phyloP scores from a whole-genome alignment of 2,797 vertebrate genomes.

The Poeciliopsis turneri region DNA sequence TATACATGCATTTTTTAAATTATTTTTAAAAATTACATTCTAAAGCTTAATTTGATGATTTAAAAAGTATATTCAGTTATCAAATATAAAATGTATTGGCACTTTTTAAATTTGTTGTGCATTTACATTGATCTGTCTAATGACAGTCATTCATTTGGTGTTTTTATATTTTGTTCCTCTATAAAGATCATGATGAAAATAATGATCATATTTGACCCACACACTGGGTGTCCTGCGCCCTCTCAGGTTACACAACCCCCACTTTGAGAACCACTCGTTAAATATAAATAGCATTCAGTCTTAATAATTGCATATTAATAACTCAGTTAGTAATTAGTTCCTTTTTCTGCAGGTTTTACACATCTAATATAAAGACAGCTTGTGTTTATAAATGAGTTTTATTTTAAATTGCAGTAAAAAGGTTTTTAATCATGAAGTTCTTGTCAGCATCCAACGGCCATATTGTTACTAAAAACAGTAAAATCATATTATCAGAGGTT shows the following conservation, averaged over 20 bases:
- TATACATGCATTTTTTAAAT: neutral
- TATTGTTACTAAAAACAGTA: slow-evolving; percentile 17
- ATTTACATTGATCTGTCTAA: too few relatives aligned
- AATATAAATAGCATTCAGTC: too few relatives aligned
- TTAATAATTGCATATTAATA: neutral
- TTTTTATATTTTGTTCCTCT: too few relatives aligned
- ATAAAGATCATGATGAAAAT: too few relatives aligned
- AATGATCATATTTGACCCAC: too few relatives aligned
- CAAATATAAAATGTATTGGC: too few relatives aligned
- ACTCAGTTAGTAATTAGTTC: neutral
- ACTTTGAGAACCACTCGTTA: too few relatives aligned
- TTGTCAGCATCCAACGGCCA: neutral
- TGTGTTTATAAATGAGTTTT: neutral
- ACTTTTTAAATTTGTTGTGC: too few relatives aligned
- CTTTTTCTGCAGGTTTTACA: neutral
- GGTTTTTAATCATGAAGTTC: neutral
- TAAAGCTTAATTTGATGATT: neutral
- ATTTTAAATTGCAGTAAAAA: neutral
- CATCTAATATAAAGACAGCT: neutral
- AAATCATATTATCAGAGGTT: slow-evolving; percentile 47
- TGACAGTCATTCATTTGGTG: too few relatives aligned
- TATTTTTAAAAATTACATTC: neutral
- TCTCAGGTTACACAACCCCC: too few relatives aligned
- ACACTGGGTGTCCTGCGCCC: too few relatives aligned
- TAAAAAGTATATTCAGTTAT: too few relatives aligned